Evolutionary conservation across 2,888 invertebrate species (phyloP).

Genomic region (Salticus scenicus): DNA sequence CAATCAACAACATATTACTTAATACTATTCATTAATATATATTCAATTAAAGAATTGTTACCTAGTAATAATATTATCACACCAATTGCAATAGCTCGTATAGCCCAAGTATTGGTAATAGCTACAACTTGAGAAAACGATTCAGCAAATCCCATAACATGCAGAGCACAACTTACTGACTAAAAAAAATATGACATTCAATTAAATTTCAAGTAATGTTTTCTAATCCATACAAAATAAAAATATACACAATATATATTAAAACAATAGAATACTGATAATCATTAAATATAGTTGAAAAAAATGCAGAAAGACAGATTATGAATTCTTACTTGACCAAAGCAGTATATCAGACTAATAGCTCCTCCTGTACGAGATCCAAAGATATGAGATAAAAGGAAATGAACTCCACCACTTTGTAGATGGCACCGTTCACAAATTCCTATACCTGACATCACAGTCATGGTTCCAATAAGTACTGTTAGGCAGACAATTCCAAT

Average conservation of each 20-base stretch:
- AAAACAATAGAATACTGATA: neutral
- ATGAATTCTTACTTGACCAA: constrained; percentile 87
- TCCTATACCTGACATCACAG: constrained; percentile 95
- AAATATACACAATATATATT: neutral
- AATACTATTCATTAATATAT: too few species aligned
- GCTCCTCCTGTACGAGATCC: constrained; percentile 95
- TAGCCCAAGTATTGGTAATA: constrained; percentile 81
- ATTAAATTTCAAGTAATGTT: neutral
- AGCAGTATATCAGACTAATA: constrained; percentile 93
- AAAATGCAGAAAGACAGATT: too few species aligned
- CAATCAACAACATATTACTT: too few species aligned
- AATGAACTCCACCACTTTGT: constrained; percentile 98
- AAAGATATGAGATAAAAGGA: constrained; percentile 93
- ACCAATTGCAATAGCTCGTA: constrained; percentile 87
- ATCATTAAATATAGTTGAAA: too few species aligned
- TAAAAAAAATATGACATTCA: constrained; percentile 76
- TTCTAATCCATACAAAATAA: neutral
- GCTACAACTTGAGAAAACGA: constrained; percentile 91
- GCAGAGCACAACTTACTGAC: constrained; percentile 96
- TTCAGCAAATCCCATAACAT: constrained; percentile 97
- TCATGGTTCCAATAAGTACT: constrained; percentile 91
- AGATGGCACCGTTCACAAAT: constrained; percentile 96
- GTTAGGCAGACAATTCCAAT: constrained; percentile 77
- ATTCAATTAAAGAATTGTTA: too few species aligned
- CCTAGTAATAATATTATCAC: constrained; percentile 89